Percentiles rank a stretch among this genome's conserved stretches.
Evolutionary conservation across 53 echinoderm and acorn worm genomes (phyloP).

Genomic region (Temnopleurus reevesii): DNA sequence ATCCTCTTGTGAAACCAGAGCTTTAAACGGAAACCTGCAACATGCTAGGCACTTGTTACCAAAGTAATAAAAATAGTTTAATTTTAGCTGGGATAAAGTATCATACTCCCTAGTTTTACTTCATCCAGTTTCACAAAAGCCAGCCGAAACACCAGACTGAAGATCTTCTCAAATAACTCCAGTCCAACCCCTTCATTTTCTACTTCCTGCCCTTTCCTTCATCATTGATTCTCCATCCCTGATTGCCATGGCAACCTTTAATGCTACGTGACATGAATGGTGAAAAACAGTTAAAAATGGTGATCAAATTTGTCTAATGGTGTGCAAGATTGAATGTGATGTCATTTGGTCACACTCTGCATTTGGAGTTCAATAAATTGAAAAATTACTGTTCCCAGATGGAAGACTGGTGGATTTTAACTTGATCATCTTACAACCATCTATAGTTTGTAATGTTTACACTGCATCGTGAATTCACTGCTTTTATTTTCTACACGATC

Average conservation of each 20-base stretch:
- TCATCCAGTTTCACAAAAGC: constrained; percentile 23
- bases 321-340: background rate
- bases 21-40: background rate
- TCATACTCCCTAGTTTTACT: background rate
- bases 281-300: background rate
- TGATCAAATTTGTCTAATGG: constrained; percentile 57
- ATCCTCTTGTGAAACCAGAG: background rate
- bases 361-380: constrained; percentile 3
- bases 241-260: constrained; percentile 17
- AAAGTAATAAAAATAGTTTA: background rate
- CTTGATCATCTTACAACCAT: too few species aligned
- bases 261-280: constrained; percentile 47
- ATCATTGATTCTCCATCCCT: constrained; percentile 27
- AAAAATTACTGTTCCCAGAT: too few species aligned
- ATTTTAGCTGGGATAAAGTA: background rate
- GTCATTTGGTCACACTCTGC: background rate
- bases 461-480: too few species aligned
- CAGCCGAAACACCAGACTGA: background rate
- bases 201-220: constrained; percentile 17
- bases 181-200: constrained; percentile 27
- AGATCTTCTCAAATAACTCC: background rate
- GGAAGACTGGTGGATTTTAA: too few species aligned
- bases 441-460: too few species aligned
- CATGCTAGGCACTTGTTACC: background rate
- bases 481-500: too few species aligned